Conservation (phyloP, 2,113 vertebrate genomes). For the Scytalopus superciliaris region DNA sequence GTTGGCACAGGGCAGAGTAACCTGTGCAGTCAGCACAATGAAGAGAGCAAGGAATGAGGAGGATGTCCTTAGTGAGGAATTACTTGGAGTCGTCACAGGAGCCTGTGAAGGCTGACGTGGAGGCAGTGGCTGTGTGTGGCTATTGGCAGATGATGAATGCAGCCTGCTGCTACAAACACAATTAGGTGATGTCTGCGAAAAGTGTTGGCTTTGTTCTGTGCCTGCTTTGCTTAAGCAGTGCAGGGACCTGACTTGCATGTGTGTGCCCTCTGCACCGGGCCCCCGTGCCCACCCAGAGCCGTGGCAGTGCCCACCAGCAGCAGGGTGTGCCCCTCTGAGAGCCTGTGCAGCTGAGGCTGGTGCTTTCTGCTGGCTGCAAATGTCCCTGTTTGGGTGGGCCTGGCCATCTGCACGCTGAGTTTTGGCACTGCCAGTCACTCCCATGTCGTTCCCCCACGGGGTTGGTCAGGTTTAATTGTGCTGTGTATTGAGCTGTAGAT, state of each 20-base stretch:
- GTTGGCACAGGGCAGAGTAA: not conserved
- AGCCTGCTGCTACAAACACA: not conserved
- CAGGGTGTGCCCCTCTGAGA: rapidly evolving
- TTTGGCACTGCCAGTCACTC: not conserved
- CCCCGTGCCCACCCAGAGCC: rapidly evolving
- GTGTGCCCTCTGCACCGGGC: not conserved
- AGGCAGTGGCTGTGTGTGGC: not conserved
- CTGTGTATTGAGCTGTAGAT: not conserved
- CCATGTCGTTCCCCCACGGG: not conserved
- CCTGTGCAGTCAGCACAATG: not conserved
- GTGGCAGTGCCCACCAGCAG: rapidly evolving
- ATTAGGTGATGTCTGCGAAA: not conserved
- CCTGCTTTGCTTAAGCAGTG: rapidly evolving
- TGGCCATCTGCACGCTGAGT: not conserved
- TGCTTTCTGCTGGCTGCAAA: not conserved
- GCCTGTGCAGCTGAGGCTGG: rapidly evolving
- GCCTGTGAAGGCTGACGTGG: not conserved
- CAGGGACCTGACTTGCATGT: rapidly evolving
- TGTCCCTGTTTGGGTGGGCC: not conserved
- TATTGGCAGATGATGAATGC: not conserved
- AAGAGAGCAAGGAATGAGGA: not conserved
- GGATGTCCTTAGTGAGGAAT: not conserved
- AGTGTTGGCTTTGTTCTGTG: not conserved
- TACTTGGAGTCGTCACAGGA: not conserved
- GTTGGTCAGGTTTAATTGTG: not conserved